Evolutionary conservation across 2,797 vertebrate genomes (phyloP).

Genomic region (Acanthurus leucopareius): DNA sequence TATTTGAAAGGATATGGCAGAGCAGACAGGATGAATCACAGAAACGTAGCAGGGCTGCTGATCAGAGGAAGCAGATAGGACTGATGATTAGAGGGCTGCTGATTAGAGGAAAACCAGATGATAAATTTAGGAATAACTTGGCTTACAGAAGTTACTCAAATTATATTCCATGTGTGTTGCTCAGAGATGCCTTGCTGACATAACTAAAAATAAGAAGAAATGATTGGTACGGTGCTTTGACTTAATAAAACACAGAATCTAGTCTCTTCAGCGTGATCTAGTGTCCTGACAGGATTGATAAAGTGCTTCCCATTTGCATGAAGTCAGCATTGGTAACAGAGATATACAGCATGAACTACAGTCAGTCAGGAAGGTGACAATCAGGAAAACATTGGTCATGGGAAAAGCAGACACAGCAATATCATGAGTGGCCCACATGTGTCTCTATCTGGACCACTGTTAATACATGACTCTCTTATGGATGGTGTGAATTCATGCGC

Average conservation of each 20-base stretch:
- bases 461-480: slow-evolving; percentile 45
- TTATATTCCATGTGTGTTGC: not conserved
- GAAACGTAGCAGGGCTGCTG: not conserved
- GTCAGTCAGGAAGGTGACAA: slow-evolving; percentile 10
- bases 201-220: not conserved
- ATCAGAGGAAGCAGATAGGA: no score
- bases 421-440: slow-evolving; percentile 39
- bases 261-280: slow-evolving; percentile 1
- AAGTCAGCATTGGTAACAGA: not conserved
- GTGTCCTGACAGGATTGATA: not conserved
- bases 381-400: slow-evolving; percentile 39
- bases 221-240: not conserved
- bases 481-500: slow-evolving; percentile 52
- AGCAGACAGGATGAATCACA: slow-evolving; percentile 8
- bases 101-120: not conserved
- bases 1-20: not conserved
- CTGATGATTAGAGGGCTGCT: not conserved
- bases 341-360: not conserved
- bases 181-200: not conserved
- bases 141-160: not conserved
- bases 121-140: not conserved
- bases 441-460: slow-evolving; percentile 39
- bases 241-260: not conserved
- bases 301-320: not conserved
- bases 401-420: slow-evolving; percentile 54